Percentiles rank a stretch among this genome's conserved stretches.
These are phyloP conservation scores for Protophormia terraenovae DNA, from an alignment of 2,888 invertebrate species.

Conservation along the genomic window DNA sequence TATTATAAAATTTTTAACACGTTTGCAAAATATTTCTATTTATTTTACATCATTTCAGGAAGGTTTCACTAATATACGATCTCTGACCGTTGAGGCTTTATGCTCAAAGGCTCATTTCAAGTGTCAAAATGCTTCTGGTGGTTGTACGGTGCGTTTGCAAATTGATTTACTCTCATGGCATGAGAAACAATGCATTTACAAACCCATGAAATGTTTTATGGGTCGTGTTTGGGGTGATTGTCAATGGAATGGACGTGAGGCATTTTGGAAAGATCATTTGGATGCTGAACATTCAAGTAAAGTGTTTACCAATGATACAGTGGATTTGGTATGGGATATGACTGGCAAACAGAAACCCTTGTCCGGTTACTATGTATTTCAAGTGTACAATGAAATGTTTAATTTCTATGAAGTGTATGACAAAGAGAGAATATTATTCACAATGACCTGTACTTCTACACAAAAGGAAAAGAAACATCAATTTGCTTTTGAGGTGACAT, in stretches of 20 bases:
- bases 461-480: slow-evolving; percentile 76
- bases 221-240: slow-evolving; percentile 82
- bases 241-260: slow-evolving; percentile 84
- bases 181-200: slow-evolving; percentile 80
- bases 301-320: slow-evolving; percentile 76
- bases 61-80: slow-evolving; percentile 83
- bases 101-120: slow-evolving; percentile 84
- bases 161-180: slow-evolving; percentile 83
- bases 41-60: slow-evolving; percentile 80
- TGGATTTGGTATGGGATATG: slow-evolving; percentile 77
- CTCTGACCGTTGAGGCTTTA: slow-evolving; percentile 83
- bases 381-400: slow-evolving; percentile 79
- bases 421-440: slow-evolving; percentile 77
- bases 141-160: slow-evolving; percentile 84
- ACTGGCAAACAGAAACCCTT: slow-evolving; percentile 75
- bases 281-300: slow-evolving; percentile 82
- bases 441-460: slow-evolving; percentile 79
- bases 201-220: slow-evolving; percentile 81
- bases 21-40: background rate
- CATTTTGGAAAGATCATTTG: slow-evolving; percentile 85
- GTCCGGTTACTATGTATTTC: slow-evolving; percentile 79
- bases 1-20: background rate
- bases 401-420: slow-evolving; percentile 81
- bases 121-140: slow-evolving; percentile 82
- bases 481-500: slow-evolving; percentile 79